Evolutionary conservation across 2,113 vertebrate genomes (phyloP), one percentile per base, ranked within the genome.

Genomic region (Gyps fulvus): DNA sequence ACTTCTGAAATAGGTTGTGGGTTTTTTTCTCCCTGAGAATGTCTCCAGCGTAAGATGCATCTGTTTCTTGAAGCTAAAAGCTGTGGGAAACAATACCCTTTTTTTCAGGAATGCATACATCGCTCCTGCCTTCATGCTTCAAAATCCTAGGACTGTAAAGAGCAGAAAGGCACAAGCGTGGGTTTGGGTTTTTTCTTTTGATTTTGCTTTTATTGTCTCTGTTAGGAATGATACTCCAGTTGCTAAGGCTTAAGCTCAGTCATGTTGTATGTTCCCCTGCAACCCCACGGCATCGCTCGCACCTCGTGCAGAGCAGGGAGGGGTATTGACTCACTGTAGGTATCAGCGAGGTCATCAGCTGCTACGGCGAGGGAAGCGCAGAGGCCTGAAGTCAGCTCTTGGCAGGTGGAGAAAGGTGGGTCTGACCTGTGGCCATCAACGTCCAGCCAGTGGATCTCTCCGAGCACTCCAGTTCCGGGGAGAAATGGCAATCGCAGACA

Each of bases 131-230:
- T 36, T 45, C 29, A 5, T 3, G 22, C 25, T 67, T 22, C 71
- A 45, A 42, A 77, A n/a, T 16, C 52, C 47, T 18, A 29, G 38
- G 12, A 9, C 6, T 6, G 3, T 2, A 11, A 55, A 67, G 7
- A 72, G 16, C 17, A 13, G 42, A 55, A 45, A 55, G 11, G 10
- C 29, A 20, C 11, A n/a, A 27, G 2, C 0, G 3, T 29, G 83
- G 10, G 2, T n/a, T 78, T 18, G 7, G 2, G 1, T 8, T n/a
- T n/a, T 32, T 3, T 29, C 20, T 47, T 3, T 62, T 16, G 1
- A 3, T 76, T 72, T 79, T 61, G 38, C 12, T 83, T 42, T 32
- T 47, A 5, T 50, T 71, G 29, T 4, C 19, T 49, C 34, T 22
- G 43, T 45, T 3, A 25, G 40, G 62, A 63, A 57, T 1, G 4